Base-by-base conservation (phyloP, 2,888 invertebrate species). In the Aethes cnicana region DNA sequence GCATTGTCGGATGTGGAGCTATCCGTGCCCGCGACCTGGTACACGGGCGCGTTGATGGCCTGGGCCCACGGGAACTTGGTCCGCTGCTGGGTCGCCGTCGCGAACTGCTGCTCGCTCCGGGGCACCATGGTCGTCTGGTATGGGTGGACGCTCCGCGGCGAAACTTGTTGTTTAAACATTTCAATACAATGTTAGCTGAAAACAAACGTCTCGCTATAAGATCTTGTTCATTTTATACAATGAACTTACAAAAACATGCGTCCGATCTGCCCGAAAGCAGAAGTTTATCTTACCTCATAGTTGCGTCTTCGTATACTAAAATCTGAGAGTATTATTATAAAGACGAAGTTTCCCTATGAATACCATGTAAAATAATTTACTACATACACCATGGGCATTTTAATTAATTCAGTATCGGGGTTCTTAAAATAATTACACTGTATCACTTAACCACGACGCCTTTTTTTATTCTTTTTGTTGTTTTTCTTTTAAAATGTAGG, bases 81-180 rank as follows among this genome's bases (percentile, higher is more conserved):
- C 61, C 90, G 80, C 74, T 89, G 86, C 74, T 87, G 83, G 8
- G 83, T 69, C 14, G 90, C 88, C n/a, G 83, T 74, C 18, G 74
- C 70, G 53, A 84, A 77, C 57, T 90, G 90, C 39, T 86, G 84
- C 44, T 89, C 86, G 61, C 81, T 88, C 9, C 90, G 72, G 7
- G 89, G 82, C 18, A 90, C 84, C 23, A 90, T 77, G 2, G 90
- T 90, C 3, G 90, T 90, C 66, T 90, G 90, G 58, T 90, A 90
- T 3, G 90, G 90, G 56, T 89, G 89, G 26, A 89, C 81, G 58
- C 82, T 87, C 30, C 89, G 77, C 3, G 87, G 84, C 8, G 90
- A 81, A 26, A 83, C 55, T 63, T 89, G 88, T 68, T 88, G 89
- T 66, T 88, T 90, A 59, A 80, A 91, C 92, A 86, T 91, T 62